phyloP scores from a whole-genome alignment of 2,113 vertebrate genomes.

The Mungos mungo region DNA sequence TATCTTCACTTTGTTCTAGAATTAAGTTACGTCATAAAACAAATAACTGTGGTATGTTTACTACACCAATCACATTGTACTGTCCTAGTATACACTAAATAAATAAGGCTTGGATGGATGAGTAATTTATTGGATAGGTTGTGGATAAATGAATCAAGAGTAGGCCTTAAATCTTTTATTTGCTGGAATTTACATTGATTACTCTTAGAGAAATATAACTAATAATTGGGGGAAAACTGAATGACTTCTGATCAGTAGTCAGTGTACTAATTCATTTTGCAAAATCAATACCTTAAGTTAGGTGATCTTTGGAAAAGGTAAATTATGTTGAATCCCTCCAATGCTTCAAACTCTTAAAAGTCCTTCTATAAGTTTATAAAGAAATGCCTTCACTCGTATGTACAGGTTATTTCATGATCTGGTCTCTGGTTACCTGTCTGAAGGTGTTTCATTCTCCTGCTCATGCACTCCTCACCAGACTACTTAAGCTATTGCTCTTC shows the following conservation, averaged over 20 bases:
- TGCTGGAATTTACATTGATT: neutral
- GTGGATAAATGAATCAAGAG: neutral
- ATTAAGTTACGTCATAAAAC: neutral
- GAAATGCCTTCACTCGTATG: neutral
- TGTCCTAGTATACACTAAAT: neutral
- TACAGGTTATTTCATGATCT: neutral
- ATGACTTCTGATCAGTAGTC: neutral
- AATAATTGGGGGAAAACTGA: neutral
- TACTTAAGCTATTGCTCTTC: neutral
- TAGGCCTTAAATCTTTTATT: neutral
- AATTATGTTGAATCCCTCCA: neutral
- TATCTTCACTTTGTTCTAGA: neutral
- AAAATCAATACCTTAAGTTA: neutral
- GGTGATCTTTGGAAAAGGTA: neutral
- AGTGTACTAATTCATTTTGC: neutral
- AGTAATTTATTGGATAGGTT: neutral
- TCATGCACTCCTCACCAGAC: neutral
- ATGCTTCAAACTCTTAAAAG: neutral
- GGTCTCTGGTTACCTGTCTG: neutral
- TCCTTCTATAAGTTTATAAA: neutral
- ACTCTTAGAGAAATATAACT: neutral
- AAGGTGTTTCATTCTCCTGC: neutral
- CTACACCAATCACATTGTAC: neutral
- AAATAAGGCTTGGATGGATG: neutral
- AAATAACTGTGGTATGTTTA: neutral